Base-by-base conservation (phyloP, 1,140 invertebrate genomes). In the Meteorus sp. region DNA sequence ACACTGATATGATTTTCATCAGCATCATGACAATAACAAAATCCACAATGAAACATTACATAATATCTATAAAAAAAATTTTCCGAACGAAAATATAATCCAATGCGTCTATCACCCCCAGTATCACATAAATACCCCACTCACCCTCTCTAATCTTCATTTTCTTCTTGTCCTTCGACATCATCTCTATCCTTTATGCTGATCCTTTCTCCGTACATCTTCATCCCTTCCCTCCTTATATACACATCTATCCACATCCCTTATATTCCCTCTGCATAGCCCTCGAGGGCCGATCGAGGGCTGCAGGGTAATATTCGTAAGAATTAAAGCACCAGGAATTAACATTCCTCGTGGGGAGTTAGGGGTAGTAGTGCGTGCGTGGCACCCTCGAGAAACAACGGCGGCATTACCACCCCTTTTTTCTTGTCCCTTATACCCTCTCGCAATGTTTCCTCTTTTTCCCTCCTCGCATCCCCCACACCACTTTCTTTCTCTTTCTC, bases 251-350 rank as follows among this genome's bases (percentile, higher is more conserved):
- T n/a, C n/a, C n/a, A n/a, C n/a, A n/a, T n/a, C n/a, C n/a, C n/a
- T n/a, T n/a, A n/a, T n/a, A n/a, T n/a, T n/a, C n/a, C n/a, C n/a
- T n/a, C n/a, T n/a, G n/a, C n/a, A n/a, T n/a, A n/a, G n/a, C n/a
- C 8, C 22, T 47, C 44, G 23, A 9, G 20, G 58, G 45, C 45
- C 44, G 54, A 60, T 57, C 55, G 62, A 54, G 59, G 54, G 44
- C 44, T 27, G 66, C 70, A 71, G 68, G 69, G 71, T 78, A 77
- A 79, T 78, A 78, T 78, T 79, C 76, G 75, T 78, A 79, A 78
- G 75, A 78, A 79, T 79, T 79, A 79, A 79, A 79, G 75, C 75
- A 69, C 63, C 68, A 70, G 69, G 76, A 79, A 79, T 79, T 78
- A 79, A 79, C 75, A 79, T 79, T 78, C 77, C 77, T 63, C 61